Conservation (phyloP, 1,140 invertebrate genomes). For the Pseudomyrmex flavicornis region DNA sequence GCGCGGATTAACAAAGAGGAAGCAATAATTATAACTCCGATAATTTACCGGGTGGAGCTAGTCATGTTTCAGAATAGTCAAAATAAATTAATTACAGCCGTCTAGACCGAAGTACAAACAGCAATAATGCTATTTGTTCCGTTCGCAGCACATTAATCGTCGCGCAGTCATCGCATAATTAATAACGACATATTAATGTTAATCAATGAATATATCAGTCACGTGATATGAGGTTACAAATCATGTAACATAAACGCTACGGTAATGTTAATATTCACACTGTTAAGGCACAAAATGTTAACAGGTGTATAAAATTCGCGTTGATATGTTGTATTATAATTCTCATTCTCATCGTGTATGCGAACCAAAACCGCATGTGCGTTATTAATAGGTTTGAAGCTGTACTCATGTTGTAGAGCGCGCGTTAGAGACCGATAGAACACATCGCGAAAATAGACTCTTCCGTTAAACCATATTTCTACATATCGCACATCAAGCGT, state of each 20-base stretch:
- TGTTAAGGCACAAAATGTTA: conserved; percentile 9
- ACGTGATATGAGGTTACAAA: conserved; percentile 20
- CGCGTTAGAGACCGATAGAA: neutral
- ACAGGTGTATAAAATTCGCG: neutral
- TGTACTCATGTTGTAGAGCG: neutral
- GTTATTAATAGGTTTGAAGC: conserved; percentile 13
- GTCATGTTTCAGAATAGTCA: conserved; percentile 54
- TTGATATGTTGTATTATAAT: neutral
- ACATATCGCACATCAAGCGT: conserved; percentile 29
- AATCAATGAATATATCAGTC: conserved; percentile 59
- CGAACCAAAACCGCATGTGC: neutral
- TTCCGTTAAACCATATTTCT: conserved; percentile 21
- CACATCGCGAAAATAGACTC: conserved; percentile 32
- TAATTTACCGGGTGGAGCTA: conserved; percentile 47
- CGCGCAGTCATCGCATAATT: conserved; percentile 51
- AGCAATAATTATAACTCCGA: conserved; percentile 51
- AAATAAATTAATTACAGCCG: conserved; percentile 60
- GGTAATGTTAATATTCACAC: conserved; percentile 46
- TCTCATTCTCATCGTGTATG: neutral
- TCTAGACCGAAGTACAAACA: conserved; percentile 55
- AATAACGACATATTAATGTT: conserved; percentile 57
- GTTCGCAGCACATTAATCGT: conserved; percentile 49
- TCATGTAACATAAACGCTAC: conserved; percentile 44
- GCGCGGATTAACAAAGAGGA: conserved; percentile 42
- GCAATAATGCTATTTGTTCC: conserved; percentile 58